phyloP scores from a whole-genome alignment of 2,797 vertebrate species.

The Acanthis flammea region DNA sequence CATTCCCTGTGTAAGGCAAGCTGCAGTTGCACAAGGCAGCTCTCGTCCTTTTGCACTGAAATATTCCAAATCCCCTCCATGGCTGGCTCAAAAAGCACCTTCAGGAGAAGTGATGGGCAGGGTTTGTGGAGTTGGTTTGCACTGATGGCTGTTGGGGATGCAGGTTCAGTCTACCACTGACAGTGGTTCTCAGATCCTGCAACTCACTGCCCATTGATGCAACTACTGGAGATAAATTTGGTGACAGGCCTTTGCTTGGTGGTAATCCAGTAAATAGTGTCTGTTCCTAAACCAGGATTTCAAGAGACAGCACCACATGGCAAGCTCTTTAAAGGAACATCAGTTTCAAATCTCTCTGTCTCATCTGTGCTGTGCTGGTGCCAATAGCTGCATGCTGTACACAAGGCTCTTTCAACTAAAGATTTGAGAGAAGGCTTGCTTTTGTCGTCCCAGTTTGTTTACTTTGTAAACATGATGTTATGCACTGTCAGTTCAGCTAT shows the following conservation, averaged over 20 bases:
- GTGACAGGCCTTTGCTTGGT: neutral
- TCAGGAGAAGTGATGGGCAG: neutral
- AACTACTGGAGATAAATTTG: neutral
- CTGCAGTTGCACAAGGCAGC: neutral
- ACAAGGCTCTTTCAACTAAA: neutral
- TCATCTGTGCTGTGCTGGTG: neutral
- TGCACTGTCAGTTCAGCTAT: neutral
- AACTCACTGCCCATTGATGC: neutral
- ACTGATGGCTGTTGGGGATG: neutral
- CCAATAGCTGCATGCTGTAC: neutral
- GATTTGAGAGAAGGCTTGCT: conserved; percentile 1
- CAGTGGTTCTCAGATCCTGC: neutral
- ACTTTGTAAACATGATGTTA: conserved; percentile 10
- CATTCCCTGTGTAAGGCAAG: neutral
- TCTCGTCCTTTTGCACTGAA: neutral
- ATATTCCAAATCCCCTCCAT: neutral
- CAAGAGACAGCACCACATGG: neutral
- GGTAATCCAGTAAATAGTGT: neutral
- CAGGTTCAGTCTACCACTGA: neutral
- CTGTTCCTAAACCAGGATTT: neutral
- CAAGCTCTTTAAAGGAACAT: neutral
- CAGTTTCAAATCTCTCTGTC: neutral
- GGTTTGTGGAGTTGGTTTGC: neutral
- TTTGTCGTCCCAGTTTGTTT: conserved; percentile 19
- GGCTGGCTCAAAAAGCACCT: neutral